phyloP scores from a whole-genome alignment of 2,113 vertebrate genomes.

The Dunckerocampus dactyliophorus region DNA sequence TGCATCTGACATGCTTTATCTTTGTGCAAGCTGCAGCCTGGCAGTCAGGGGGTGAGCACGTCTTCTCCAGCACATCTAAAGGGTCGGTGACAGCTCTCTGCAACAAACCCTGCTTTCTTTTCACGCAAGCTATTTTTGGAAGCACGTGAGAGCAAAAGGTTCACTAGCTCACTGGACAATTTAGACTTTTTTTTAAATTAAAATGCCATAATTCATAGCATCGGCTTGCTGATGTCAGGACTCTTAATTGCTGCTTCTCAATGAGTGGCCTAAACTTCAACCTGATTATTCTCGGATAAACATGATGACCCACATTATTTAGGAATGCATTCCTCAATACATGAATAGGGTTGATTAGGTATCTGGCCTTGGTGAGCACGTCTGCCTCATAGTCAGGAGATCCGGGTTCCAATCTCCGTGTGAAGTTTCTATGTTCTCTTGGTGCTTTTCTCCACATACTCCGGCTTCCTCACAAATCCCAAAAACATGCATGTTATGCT shows the following conservation, averaged over 20 bases:
- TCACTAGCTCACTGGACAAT: conserved; percentile 46
- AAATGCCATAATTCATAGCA: conserved; percentile 16
- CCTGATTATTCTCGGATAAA: conserved; percentile 45
- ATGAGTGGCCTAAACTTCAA: conserved; percentile 46
- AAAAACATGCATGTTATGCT: too few species aligned
- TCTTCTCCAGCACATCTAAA: conserved; percentile 44
- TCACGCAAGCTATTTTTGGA: conserved; percentile 66
- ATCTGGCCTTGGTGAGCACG: background rate
- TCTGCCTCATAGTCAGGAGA: too few species aligned
- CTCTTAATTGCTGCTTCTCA: conserved; percentile 44
- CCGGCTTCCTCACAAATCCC: too few species aligned
- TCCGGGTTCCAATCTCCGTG: too few species aligned
- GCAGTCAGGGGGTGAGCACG: conserved; percentile 37
- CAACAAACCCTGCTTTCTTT: conserved; percentile 62
- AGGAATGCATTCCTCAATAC: conserved; percentile 14
- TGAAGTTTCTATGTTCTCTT: too few species aligned
- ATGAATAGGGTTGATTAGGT: conserved; percentile 27
- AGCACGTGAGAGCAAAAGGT: conserved; percentile 49
- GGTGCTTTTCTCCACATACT: too few species aligned
- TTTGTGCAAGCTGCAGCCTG: conserved; percentile 69
- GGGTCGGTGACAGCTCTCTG: conserved; percentile 41
- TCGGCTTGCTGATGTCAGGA: conserved; percentile 26
- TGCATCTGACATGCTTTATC: conserved; percentile 75
- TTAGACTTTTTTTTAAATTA: conserved; percentile 43
- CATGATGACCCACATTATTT: conserved; percentile 55